A percentile compares a stretch with the other conserved stretches of the same genome.
Evolutionary conservation across 2,888 invertebrate species (phyloP).

Genomic region (Limnephilus rhombicus): DNA sequence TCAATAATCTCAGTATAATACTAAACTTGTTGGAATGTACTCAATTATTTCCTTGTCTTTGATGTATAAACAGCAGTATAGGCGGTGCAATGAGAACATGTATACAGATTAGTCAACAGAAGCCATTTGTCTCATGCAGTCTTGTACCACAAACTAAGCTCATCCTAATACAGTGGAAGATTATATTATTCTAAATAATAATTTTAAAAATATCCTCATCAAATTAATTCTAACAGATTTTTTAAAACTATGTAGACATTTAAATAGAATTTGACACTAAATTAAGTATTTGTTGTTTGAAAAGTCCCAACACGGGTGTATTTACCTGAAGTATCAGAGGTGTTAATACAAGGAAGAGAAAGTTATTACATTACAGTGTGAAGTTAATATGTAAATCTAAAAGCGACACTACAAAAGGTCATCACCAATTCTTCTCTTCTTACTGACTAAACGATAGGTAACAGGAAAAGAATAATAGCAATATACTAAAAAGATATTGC

Average conservation of each 20-base stretch:
- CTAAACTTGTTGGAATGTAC: neutral
- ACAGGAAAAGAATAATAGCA: conserved; percentile 5
- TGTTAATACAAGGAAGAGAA: conserved; percentile 20
- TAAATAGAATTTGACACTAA: conserved; percentile 45
- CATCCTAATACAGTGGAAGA: conserved; percentile 40
- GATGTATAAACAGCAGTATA: neutral
- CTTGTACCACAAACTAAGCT: neutral
- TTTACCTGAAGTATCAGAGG: conserved; percentile 10
- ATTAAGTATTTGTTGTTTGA: conserved; percentile 32
- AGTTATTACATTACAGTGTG: neutral
- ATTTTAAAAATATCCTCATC: conserved; percentile 44
- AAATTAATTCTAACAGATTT: conserved; percentile 48
- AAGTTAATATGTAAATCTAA: conserved; percentile 14
- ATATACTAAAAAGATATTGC: neutral
- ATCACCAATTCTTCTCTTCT: neutral
- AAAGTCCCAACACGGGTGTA: conserved; percentile 2
- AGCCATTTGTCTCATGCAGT: neutral
- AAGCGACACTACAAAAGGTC: conserved; percentile 9
- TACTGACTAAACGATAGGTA: conserved; percentile 10
- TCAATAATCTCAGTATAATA: neutral
- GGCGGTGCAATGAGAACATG: neutral
- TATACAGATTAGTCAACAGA: neutral
- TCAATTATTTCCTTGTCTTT: neutral
- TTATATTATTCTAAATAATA: conserved; percentile 52
- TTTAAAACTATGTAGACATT: conserved; percentile 40